Percentiles rank a stretch among this genome's conserved stretches.
These are phyloP conservation scores for Poecile montanus DNA, from an alignment of 2,797 vertebrate genomes.

Conservation along the genomic window DNA sequence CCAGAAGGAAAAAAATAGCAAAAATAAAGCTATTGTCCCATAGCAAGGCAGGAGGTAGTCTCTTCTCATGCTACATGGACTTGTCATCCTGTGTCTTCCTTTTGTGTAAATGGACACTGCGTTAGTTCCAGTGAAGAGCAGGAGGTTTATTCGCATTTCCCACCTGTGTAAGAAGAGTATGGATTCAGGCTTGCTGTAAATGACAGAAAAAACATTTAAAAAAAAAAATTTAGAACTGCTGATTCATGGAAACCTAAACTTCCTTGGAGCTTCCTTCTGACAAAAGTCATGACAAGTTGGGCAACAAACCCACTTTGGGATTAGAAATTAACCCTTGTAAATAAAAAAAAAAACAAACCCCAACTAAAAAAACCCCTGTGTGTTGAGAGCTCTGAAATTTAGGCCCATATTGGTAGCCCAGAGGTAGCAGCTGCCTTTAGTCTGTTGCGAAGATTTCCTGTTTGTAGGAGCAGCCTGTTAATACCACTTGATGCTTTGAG, in stretches of 20 bases:
- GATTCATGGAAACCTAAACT: not conserved
- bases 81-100: fast-evolving
- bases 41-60: not conserved
- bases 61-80: not conserved
- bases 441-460: not conserved
- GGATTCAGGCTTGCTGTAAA: not conserved
- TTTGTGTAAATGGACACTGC: not conserved
- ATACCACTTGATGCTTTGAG: conserved; percentile 13
- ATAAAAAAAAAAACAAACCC: not conserved
- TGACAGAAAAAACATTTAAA: not conserved
- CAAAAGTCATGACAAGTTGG: not conserved
- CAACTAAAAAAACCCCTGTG: too few species aligned
- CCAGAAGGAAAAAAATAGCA: not conserved
- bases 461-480: not conserved
- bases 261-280: not conserved
- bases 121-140: not conserved
- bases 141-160: not conserved
- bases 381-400: not conserved
- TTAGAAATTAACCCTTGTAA: not conserved
- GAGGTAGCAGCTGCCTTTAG: not conserved
- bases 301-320: not conserved
- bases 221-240: not conserved
- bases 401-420: not conserved
- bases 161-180: not conserved
- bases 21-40: not conserved